phyloP scores from a whole-genome alignment of 2,113 vertebrate genomes.

The Percina caprodes region DNA sequence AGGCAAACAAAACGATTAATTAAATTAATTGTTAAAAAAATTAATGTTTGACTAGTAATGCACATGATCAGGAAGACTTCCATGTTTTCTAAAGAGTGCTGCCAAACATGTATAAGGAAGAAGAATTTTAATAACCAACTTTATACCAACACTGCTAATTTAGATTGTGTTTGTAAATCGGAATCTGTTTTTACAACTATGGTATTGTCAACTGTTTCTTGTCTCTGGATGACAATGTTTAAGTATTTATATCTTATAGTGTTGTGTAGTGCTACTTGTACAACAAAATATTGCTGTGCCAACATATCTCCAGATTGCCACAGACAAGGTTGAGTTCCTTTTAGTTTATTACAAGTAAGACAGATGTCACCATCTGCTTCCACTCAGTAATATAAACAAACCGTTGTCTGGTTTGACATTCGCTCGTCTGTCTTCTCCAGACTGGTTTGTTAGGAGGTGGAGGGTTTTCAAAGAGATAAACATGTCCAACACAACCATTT shows the following conservation, averaged over 20 bases:
- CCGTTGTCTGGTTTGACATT: constrained; percentile 3
- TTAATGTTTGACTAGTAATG: neutral
- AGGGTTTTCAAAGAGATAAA: constrained; percentile 55
- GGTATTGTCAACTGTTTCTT: neutral
- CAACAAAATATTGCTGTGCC: neutral
- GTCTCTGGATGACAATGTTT: neutral
- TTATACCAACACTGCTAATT: neutral
- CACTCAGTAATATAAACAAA: constrained; percentile 21
- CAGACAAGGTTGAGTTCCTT: constrained; percentile 12
- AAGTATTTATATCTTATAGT: neutral
- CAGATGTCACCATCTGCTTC: constrained; percentile 12
- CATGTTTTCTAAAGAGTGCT: neutral
- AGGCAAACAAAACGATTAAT: constrained; percentile 5
- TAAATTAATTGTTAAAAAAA: no score
- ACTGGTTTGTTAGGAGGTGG: constrained; percentile 21
- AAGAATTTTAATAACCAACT: neutral
- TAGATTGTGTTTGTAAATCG: neutral
- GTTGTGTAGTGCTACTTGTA: neutral
- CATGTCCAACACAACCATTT: constrained; percentile 38
- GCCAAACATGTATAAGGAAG: neutral
- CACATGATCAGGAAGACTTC: neutral
- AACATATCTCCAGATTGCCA: neutral
- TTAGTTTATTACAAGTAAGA: constrained; percentile 6
- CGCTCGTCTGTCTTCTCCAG: constrained; percentile 36
- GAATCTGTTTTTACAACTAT: neutral